Conservation (phyloP, 2,888 invertebrate species). For the Agrotis exclamationis region DNA sequence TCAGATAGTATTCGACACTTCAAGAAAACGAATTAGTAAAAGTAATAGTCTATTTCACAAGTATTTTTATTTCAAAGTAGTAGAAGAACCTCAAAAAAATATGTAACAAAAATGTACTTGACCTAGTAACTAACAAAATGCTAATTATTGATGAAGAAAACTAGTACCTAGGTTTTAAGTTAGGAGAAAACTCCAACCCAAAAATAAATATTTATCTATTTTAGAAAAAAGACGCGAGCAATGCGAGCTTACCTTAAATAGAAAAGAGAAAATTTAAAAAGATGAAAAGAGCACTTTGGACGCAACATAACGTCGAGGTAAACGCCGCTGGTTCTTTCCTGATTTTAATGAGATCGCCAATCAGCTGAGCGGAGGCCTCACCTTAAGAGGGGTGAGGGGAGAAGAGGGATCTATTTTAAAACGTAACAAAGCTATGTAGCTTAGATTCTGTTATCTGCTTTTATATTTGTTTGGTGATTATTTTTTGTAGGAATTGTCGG, state of each 20-base stretch:
- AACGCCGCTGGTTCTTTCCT: constrained; percentile 80
- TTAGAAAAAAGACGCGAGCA: constrained; percentile 20
- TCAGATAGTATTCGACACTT: no score
- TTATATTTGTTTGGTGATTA: constrained; percentile 24
- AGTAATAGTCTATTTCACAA: no score
- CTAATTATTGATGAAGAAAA: background rate
- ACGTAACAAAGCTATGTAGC: constrained; percentile 53
- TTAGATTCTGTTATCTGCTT: constrained; percentile 49
- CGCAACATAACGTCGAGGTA: constrained; percentile 72
- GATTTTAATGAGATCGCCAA: constrained; percentile 88
- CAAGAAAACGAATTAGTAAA: no score
- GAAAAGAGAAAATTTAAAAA: constrained; percentile 61
- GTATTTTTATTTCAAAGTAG: no score
- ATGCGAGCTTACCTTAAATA: constrained; percentile 39
- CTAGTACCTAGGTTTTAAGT: background rate
- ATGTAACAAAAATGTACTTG: no score
- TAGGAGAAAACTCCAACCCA: background rate
- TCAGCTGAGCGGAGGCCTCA: constrained; percentile 69
- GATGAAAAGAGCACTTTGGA: constrained; percentile 69
- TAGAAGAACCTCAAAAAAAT: no score
- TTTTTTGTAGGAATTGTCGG: background rate
- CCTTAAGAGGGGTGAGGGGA: constrained; percentile 41
- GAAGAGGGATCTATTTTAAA: constrained; percentile 56
- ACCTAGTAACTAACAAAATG: background rate
- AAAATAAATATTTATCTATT: constrained; percentile 39